A percentile compares a stretch with the other conserved stretches of the same genome.
These are phyloP conservation scores for Hydrotaea diabolus DNA, from an alignment of 2,888 invertebrate genomes.

Conservation along the genomic window DNA sequence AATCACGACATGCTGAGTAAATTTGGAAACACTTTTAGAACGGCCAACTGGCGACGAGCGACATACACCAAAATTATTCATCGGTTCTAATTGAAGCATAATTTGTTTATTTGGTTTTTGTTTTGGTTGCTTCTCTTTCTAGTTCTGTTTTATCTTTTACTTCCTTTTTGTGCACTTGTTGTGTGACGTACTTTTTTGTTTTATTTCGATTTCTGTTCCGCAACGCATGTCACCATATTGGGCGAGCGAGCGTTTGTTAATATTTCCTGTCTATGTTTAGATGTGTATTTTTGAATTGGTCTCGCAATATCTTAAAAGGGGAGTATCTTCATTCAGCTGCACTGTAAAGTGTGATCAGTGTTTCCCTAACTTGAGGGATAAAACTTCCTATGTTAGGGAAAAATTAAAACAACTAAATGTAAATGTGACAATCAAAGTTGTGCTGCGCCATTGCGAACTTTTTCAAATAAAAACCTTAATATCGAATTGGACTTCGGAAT, in stretches of 20 bases:
- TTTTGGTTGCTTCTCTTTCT: not conserved
- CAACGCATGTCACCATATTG: not conserved
- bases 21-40: not conserved
- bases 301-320: not conserved
- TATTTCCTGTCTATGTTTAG: not conserved
- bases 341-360: too few species aligned
- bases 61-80: conserved; percentile 6
- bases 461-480: too few species aligned
- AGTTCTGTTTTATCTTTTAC: not conserved
- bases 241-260: not conserved
- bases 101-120: not conserved
- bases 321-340: too few species aligned
- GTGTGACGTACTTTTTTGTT: not conserved
- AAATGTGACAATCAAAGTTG: too few species aligned
- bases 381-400: too few species aligned
- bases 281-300: not conserved
- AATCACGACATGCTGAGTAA: not conserved
- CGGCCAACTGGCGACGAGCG: not conserved
- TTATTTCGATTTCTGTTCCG: not conserved
- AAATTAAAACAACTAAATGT: too few species aligned
- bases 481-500: too few species aligned
- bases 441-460: too few species aligned
- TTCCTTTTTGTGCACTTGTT: not conserved
- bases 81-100: conserved; percentile 12
- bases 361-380: too few species aligned